Evolutionary conservation across 2,888 invertebrate genomes (phyloP), one percentile per base, ranked within the genome.

Genomic region (Odiellus spinosus): DNA sequence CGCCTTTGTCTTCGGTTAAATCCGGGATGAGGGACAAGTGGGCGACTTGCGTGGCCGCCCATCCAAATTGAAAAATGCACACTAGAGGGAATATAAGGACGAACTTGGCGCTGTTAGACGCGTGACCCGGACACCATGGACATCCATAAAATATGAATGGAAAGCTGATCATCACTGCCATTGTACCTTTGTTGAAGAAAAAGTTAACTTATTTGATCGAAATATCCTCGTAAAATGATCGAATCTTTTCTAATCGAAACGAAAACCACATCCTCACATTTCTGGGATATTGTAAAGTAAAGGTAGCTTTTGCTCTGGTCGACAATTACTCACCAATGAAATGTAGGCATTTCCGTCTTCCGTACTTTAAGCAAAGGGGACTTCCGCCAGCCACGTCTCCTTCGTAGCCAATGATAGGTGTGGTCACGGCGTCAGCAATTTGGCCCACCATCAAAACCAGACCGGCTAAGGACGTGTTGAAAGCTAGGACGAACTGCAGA

Each of bases 391-490:
- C 12, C 11, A 11, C 59, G 60, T 59, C 71, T 5, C 68, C 66
- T 51, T 69, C 67, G 45, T 64, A 63, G 6, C 72, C 72, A 33
- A 72, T 63, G 21, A 72, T 59, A 0, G 70, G 69, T 3, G 72
- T 73, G n/a, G 63, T 62, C 4, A 72, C 45, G 2, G 67, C 71
- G 58, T 73, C 72, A 32, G 67, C 67, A 2, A 70, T 44, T 71
- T 78, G 73, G 62, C 78, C 88, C 58, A 85, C 75, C 51, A 90
- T 71, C 66, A 90, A 73, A 44, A 84, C 67, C 42, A 73, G 67
- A 20, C 75, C 76, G 1, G 74, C 65, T 49, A 68, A 58, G 8
- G 60, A 55, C 46, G 68, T 63, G 50, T 64, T 60, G 51, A 73
- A 71, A 18, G 63, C 64, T 17, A 72, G 63, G 3, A 53, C 50